A percentile compares a stretch with the other conserved stretches of the same genome.
Evolutionary conservation across 1,140 invertebrate genomes (phyloP).

Genomic region (Eurosta solidaginis): DNA sequence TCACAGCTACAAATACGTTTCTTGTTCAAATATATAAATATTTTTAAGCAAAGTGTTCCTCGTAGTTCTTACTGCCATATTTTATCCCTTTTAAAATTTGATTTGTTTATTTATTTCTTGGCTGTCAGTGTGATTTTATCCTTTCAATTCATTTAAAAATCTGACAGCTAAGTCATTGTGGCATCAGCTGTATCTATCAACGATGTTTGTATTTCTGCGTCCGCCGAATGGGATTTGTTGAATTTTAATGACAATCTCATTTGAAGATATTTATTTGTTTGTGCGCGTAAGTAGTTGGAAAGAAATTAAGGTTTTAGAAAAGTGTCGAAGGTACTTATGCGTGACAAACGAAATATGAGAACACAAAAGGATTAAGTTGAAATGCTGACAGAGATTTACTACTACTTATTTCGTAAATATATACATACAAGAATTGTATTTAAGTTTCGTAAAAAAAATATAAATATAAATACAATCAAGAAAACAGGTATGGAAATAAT

Average conservation of each 20-base stretch:
- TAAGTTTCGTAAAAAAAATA: too few relatives aligned
- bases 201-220: neutral
- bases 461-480: too few relatives aligned
- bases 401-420: neutral
- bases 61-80: neutral
- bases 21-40: neutral
- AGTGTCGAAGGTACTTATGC: slow-evolving; percentile 6
- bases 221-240: neutral
- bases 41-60: neutral
- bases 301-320: neutral
- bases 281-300: slow-evolving; percentile 16
- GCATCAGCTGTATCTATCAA: neutral
- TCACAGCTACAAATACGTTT: slow-evolving; percentile 17
- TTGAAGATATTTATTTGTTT: neutral
- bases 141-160: slow-evolving; percentile 24
- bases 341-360: neutral
- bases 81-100: slow-evolving; percentile 2
- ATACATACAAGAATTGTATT: too few relatives aligned
- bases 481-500: too few relatives aligned
- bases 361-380: neutral
- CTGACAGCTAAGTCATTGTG: slow-evolving; percentile 7
- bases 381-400: neutral
- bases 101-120: slow-evolving; percentile 28
- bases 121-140: slow-evolving; percentile 19
- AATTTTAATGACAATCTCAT: neutral